Base-by-base conservation (phyloP, 2,797 vertebrate genomes). In the Prunella strophiata region DNA sequence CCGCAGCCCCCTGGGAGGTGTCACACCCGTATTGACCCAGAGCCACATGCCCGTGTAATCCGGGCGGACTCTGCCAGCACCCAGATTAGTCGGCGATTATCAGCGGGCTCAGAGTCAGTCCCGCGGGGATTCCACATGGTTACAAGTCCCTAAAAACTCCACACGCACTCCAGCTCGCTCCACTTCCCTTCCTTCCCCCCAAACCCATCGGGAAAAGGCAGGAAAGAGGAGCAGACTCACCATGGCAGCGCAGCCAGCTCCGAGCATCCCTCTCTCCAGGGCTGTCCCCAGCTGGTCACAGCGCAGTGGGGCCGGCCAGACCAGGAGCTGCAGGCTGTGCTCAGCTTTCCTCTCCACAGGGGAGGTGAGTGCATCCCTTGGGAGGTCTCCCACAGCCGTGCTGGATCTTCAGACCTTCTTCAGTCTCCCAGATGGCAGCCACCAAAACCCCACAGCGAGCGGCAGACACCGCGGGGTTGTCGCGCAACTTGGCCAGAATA, bases 51-150 rank as follows among this genome's bases (percentile, higher is more conserved):
- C 66, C 65, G 38, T n/a, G 73, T 93, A 84, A 96, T 78, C 91
- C 13, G 0, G 48, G 38, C 21, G 82, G 51, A 29, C 59, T 58
- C 77, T 65, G 91, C 76, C 89, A 93, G 85, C 67, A 9, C 30
- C 45, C 77, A 38, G 89, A 93, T 94, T 76, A 95, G 48, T 12
- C 13, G 10, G 48, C 13, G 94, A 96, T 88, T 88, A 93, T 51
- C 84, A 79, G 0, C n/a, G 38, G 78, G 84, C 89, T 91, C 51
- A 5, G 70, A 86, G 71, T 71, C 91, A 86, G 54, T 16, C 47
- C 58, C 17, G 43, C 34, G 16, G 80, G 62, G 81, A 88, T 95
- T 92, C 80, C 42, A 6, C 30, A 10, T 0, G 0, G 43, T 62
- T 47, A 78, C 66, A 58, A 30, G 51, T 40, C 26, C 80, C 62